Base-by-base conservation (phyloP, 2,888 invertebrate species). In the Hemistola chrysoprasaria region DNA sequence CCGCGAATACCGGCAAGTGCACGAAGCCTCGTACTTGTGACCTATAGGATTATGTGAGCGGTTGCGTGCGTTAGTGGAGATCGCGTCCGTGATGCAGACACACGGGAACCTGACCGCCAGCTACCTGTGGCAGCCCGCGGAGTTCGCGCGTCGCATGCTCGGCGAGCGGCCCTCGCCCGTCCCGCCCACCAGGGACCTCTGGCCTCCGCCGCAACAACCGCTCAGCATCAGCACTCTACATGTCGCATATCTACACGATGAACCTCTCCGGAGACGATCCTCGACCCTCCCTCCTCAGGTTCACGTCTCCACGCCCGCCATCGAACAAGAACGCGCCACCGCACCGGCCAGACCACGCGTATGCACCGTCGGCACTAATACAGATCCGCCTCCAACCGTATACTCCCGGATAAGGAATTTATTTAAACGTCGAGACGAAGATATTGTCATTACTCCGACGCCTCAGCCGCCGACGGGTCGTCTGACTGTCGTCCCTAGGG, bases 81-180 rank as follows among this genome's bases (percentile, higher is more conserved):
- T 61, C 59, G 56, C 72, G 53, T 56, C 58, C 74, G 80, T 71
- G 74, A 88, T 88, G 88, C 80, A 84, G 65, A 71, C 84, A 66
- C 87, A 85, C 81, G 84, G 82, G 7, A 81, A 83, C 66, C 64
- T 88, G 57, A 84, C 85, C 32, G 80, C 83, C 46, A 87, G 86
- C 69, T 85, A 82, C 60, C 65, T 88, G 47, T 88, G 88, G 88
- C 88, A 88, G 56, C 86, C 87, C n/a, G 81, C 82, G 22, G 88
- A 88, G 61, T 71, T 87, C 40, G 85, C 87, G 20, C 75, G 87
- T 8, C 76, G 88, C 11, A 78, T 88, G 79, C 62, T 86, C 42
- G 87, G 87, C 38, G 85, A 85, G 59, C 69, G 88, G 21, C 87
- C 86, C 6, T 75, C 86, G 27, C 80, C 86, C 22, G 83, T 87